Base-by-base conservation (phyloP, 2,797 vertebrate genomes). In the Xiphorhynchus erythropygius region DNA sequence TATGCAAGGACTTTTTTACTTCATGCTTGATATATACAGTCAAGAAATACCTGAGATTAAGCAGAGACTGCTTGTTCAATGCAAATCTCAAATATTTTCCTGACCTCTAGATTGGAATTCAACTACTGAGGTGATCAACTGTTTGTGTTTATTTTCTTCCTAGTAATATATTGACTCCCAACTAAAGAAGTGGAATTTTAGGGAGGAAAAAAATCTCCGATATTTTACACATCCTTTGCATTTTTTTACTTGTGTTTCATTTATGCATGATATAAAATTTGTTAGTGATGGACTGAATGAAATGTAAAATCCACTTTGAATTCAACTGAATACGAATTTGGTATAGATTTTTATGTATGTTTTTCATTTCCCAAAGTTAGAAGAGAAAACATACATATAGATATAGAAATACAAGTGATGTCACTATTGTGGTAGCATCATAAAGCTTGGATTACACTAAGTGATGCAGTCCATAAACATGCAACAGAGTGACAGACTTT, bases 111-210 rank as follows among this genome's bases (percentile, higher is more conserved):
- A 64, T 3, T 78, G 19, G 5, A 82, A 59, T 57, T 62, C 16
- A 52, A 1, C 63, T 73, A n/a, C 39, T 80, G 37, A 73, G 27
- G 46, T 23, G 24, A 69, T 18, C 3, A 42, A 18, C 27, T 60
- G 13, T 35, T 69, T 53, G 9, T 69, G 22, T 55, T 88, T 55
- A 39, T 68, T 88, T 92, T 37, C 18, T 64, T 93, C 23, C 8
- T 12, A 39, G 18, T 5, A 88, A 19, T 68, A 18, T 68, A 84
- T 19, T 0, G 0, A 37, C 4, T 80, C 5, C 24, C 12, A 47
- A 22, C 13, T 32, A 49, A 83, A 63, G 9, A 57, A 84, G 41
- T 33, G 5, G 13, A 60, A 82, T 50, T 90, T 78, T 56, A 59
- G 24, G 6, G 24, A 6, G 7, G 7, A 37, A 5, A 7, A n/a